Evolutionary conservation across 2,888 invertebrate genomes (phyloP).

Genomic region (Drosophila neutralis): DNA sequence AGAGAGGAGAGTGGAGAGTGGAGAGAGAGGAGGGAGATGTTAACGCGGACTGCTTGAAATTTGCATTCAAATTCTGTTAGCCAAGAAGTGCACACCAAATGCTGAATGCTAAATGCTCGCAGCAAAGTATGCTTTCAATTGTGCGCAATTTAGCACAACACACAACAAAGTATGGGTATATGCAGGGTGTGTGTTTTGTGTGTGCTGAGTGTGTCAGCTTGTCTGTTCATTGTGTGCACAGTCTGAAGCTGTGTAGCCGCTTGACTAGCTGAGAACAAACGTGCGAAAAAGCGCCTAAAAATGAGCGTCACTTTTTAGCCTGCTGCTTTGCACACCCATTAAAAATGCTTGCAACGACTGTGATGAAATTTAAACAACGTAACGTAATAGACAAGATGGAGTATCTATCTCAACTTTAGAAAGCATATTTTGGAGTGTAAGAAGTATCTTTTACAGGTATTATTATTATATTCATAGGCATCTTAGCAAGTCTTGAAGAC

Average conservation of each 20-base stretch:
- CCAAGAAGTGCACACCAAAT: conserved; percentile 68
- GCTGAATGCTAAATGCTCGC: conserved; percentile 71
- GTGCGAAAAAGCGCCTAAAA: conserved; percentile 63
- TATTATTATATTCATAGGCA: background rate
- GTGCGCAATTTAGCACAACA: conserved; percentile 77
- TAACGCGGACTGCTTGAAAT: conserved; percentile 7
- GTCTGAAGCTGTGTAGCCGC: conserved; percentile 28
- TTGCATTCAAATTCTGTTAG: conserved; percentile 52
- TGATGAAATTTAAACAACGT: background rate
- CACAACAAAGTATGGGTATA: conserved; percentile 44
- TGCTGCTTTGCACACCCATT: conserved; percentile 6
- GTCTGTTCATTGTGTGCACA: conserved; percentile 31
- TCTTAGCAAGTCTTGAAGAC: background rate
- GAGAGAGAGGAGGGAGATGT: background rate
- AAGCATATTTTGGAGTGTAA: background rate
- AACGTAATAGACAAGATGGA: background rate
- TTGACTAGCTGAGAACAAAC: conserved; percentile 73
- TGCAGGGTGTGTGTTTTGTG: conserved; percentile 26
- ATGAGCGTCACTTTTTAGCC: conserved; percentile 19
- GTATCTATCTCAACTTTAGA: background rate
- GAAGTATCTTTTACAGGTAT: background rate
- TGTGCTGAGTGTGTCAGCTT: conserved; percentile 36
- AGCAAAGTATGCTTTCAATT: conserved; percentile 78
- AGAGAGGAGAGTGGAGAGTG: background rate
- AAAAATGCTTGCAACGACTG: background rate